Base-by-base conservation (phyloP, 2,888 invertebrate species). In the Branchipolynoe longqiensis region DNA sequence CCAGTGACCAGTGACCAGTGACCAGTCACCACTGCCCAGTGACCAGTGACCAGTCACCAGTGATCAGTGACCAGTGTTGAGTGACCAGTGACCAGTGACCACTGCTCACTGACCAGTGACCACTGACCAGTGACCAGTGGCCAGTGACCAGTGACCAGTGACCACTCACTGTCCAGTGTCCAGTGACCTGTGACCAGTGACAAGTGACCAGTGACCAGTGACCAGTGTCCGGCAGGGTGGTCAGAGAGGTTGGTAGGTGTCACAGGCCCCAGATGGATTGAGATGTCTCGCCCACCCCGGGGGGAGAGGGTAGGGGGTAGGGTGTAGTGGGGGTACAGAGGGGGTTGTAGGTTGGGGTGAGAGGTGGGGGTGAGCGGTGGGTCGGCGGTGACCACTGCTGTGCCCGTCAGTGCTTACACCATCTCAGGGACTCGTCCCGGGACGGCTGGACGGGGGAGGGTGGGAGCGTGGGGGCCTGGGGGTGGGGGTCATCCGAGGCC, bases 71-170 rank as follows among this genome's bases (percentile, higher is more conserved):
- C n/a, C n/a, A n/a, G n/a, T n/a, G n/a, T n/a, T n/a, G n/a, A n/a
- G n/a, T n/a, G n/a, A n/a, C n/a, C n/a, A n/a, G n/a, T n/a, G n/a
- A n/a, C n/a, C n/a, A n/a, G n/a, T n/a, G n/a, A n/a, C n/a, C n/a
- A n/a, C n/a, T n/a, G n/a, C n/a, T n/a, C n/a, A n/a, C n/a, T n/a
- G n/a, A n/a, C n/a, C n/a, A n/a, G n/a, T n/a, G n/a, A n/a, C n/a
- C n/a, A n/a, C n/a, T n/a, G n/a, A n/a, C n/a, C n/a, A n/a, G n/a
- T n/a, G n/a, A n/a, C n/a, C n/a, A n/a, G n/a, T n/a, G n/a, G n/a
- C n/a, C n/a, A 69, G 69, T 69, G 69, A 69, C 38, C 73, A 73
- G 36, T 69, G 38, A 62, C 28, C n/a, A n/a, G n/a, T n/a, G n/a
- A n/a, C n/a, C n/a, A n/a, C n/a, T n/a, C n/a, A n/a, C n/a, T n/a